phyloP scores from a whole-genome alignment of 1,140 invertebrate species.

The Macrostomum lignano region DNA sequence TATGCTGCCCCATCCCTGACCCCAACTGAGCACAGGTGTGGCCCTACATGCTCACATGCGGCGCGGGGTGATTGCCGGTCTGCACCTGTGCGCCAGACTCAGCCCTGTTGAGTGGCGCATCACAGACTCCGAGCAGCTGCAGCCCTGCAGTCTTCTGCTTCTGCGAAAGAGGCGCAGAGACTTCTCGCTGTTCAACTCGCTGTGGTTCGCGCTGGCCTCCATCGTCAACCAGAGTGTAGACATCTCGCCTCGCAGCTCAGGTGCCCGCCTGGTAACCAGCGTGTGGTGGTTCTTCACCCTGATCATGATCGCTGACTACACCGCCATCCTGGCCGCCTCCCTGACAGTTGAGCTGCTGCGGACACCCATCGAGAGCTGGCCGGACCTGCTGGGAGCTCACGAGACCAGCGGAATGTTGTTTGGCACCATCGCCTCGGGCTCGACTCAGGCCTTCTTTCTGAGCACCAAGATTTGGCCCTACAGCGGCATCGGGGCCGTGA shows the following conservation, averaged over 20 bases:
- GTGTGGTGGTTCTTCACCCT: conserved; percentile 27
- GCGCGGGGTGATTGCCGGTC: too few relatives aligned
- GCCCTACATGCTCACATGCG: too few relatives aligned
- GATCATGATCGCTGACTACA: conserved; percentile 27
- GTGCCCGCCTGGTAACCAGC: conserved; percentile 10
- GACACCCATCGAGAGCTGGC: conserved; percentile 13
- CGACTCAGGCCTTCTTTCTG: conserved; percentile 58
- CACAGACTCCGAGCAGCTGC: too few relatives aligned
- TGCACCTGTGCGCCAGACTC: too few relatives aligned
- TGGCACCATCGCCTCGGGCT: conserved; percentile 49
- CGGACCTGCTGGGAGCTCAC: conserved; percentile 34
- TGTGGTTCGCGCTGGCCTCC: conserved; percentile 4
- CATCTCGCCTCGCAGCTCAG: conserved; percentile 40
- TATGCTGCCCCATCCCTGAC: too few relatives aligned
- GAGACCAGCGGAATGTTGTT: conserved; percentile 71
- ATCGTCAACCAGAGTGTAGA: conserved; percentile 10
- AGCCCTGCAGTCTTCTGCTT: too few relatives aligned
- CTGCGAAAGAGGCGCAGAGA: too few relatives aligned
- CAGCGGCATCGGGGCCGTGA: conserved; percentile 74
- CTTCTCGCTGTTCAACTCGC: conserved; percentile 1
- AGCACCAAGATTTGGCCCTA: conserved; percentile 61
- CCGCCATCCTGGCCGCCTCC: conserved; percentile 25
- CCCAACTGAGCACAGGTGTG: too few relatives aligned
- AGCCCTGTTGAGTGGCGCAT: too few relatives aligned
- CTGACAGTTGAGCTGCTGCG: conserved; percentile 9